Evolutionary conservation across 35 echinoderm and acorn worm species (phyloP).

Genomic region (Ophiothrix spiculata): DNA sequence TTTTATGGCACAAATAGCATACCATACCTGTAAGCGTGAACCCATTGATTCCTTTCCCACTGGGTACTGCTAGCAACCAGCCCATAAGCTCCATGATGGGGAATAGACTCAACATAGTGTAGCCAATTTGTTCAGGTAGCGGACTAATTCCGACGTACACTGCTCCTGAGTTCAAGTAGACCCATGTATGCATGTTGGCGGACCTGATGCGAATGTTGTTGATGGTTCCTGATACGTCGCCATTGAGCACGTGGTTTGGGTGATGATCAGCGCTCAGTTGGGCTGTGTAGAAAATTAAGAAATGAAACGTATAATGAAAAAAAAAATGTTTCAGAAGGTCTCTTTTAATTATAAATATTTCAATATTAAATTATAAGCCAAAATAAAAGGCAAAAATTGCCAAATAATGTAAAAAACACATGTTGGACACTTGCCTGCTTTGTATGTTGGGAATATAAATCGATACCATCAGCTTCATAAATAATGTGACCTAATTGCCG

Average conservation of each 20-base stretch:
- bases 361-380: neutral
- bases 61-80: constrained; percentile 75
- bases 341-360: neutral
- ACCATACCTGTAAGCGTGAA: constrained; percentile 77
- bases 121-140: constrained; percentile 39
- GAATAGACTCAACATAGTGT: constrained; percentile 53
- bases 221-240: constrained; percentile 54
- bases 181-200: constrained; percentile 65
- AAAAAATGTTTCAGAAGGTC: neutral
- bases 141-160: constrained; percentile 79
- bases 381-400: neutral
- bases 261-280: too few relatives aligned
- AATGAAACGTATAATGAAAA: neutral
- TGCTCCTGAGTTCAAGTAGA: constrained; percentile 52
- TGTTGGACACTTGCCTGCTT: too few relatives aligned
- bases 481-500: too few relatives aligned
- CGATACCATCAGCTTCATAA: too few relatives aligned
- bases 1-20: too few relatives aligned
- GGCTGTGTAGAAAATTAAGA: neutral
- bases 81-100: constrained; percentile 65
- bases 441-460: too few relatives aligned
- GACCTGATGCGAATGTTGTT: constrained; percentile 39
- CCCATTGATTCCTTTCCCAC: constrained; percentile 77
- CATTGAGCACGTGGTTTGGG: constrained; percentile 57
- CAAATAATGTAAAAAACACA: too few relatives aligned